Evolutionary conservation across 2,113 vertebrate species (phyloP), one percentile per base, ranked within the genome.

Genomic region (Litocranius walleri): DNA sequence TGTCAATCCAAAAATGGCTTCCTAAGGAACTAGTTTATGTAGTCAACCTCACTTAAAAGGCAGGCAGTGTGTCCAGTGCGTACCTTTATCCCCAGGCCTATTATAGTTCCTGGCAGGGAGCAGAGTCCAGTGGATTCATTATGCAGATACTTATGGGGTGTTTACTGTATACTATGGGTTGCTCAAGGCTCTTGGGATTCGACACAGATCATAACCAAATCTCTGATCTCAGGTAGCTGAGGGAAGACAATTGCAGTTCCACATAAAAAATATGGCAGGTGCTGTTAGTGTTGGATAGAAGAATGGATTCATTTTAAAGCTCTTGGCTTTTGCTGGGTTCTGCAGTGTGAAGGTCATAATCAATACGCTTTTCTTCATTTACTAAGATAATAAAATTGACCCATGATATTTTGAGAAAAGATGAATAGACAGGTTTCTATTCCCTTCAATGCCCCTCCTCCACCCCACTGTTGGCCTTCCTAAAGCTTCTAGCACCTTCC

Each of bases 401-500:
- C 29, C 57, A 17, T 21, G 61, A 17, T 52, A 33, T 94, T 96
- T 94, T 90, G 90, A 94, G 40, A 81, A 91, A 80, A 71, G 23
- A 33, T 8, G 5, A 59, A 7, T 5, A 15, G 27, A 12, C 1
- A 33, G 4, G 9, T 30, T 50, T 30, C 36, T 62, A 15, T 88
- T 36, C 45, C 16, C 23, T 27, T 15, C 21, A 8, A 4, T 27
- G 50, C 27, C 9, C 36, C 30, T 16, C 17, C 6, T 2, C 7
- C 3, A 6, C 30, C 23, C 10, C 12, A 36, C 15, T 82, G 4
- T 13, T 52, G 56, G 43, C 71, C n/a, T 6, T n/a, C 15, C 10
- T 6, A 6, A 45, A 25, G 14, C 45, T 45, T 82, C 86, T 67
- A 5, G n/a, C 0, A 30, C 30, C 6, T 77, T n/a, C 30, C 14